Evolutionary conservation across 2,113 vertebrate species (phyloP), one percentile per base, ranked within the genome.

Genomic region (Archocentrus centrarchus): DNA sequence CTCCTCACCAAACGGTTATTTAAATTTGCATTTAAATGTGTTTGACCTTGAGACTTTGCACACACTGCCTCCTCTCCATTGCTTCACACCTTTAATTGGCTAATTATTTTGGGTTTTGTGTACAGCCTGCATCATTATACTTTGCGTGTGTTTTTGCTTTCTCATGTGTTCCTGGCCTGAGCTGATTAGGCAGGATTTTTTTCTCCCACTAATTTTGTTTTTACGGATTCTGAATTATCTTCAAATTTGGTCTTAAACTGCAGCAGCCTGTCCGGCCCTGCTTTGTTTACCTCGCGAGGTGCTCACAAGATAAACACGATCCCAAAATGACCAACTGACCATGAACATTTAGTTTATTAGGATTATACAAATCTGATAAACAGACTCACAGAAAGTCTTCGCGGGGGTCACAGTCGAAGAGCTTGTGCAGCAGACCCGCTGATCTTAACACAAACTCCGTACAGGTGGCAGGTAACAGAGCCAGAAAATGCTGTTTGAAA

Each of bases 11-110:
- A 94, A 93, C 82, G 83, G 80, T 92, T 93, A 89, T 94, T 93
- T 93, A 90, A 91, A 95, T 94, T 95, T 93, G 94, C 94, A 95
- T 95, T 95, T 94, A 93, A 95, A 95, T 95, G 92, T 68, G 89
- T 93, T 91, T 95, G 94, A 96, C 95, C 93, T 95, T 95, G 93
- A 93, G 83, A 90, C 91, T 89, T 82, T 82, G 88, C 86, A 84
- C 88, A 79, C 59, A 73, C 92, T 47, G 88, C 88, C 86, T 92
- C 80, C 64, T 92, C 91, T 94, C 91, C 90, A 88, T 94, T 92
- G 88, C 87, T 91, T 92, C 92, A 90, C 94, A 95, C 94, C 93
- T 95, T 95, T 95, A 95, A 95, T 94, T 95, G 94, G 94, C 93
- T 93, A 93, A 95, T 96, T 95, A 95, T 94, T 94, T 94, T 91